Evolutionary conservation across 2,888 invertebrate species (phyloP).

Genomic region (Litoditis marina): DNA sequence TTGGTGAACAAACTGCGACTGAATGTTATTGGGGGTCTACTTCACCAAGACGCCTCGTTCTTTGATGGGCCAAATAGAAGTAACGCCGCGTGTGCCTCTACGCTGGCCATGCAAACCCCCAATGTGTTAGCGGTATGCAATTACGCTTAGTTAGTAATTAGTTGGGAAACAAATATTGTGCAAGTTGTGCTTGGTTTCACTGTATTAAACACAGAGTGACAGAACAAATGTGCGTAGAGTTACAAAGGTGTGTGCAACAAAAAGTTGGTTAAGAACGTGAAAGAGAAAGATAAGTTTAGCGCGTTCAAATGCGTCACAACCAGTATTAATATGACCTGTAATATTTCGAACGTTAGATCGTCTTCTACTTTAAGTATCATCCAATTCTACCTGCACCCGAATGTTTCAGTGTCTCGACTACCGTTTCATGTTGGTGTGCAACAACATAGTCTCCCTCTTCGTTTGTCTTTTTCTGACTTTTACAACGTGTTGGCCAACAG

Average conservation of each 20-base stretch:
- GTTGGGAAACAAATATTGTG: neutral
- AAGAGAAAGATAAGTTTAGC: too few relatives aligned
- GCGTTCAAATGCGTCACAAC: too few relatives aligned
- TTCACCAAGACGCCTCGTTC: constrained; percentile 22
- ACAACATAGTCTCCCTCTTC: constrained; percentile 21
- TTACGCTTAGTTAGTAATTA: neutral
- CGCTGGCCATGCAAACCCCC: constrained; percentile 17
- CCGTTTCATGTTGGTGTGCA: constrained; percentile 36
- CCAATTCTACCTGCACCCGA: too few relatives aligned
- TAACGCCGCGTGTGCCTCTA: constrained; percentile 23
- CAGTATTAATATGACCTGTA: too few relatives aligned
- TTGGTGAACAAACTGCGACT: constrained; percentile 21
- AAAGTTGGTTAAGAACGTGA: too few relatives aligned
- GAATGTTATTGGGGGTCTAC: neutral
- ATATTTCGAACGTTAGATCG: neutral
- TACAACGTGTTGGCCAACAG: constrained; percentile 33
- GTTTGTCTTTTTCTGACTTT: constrained; percentile 33
- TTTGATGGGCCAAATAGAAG: constrained; percentile 28
- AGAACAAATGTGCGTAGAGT: too few relatives aligned
- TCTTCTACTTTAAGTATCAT: neutral
- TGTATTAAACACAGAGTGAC: too few relatives aligned
- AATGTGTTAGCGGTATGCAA: constrained; percentile 23
- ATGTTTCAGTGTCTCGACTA: constrained; percentile 37
- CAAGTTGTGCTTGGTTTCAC: too few relatives aligned
- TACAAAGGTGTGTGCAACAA: too few relatives aligned